Base-by-base conservation (phyloP, 2,888 invertebrate species). In the Zelleria hepariella region DNA sequence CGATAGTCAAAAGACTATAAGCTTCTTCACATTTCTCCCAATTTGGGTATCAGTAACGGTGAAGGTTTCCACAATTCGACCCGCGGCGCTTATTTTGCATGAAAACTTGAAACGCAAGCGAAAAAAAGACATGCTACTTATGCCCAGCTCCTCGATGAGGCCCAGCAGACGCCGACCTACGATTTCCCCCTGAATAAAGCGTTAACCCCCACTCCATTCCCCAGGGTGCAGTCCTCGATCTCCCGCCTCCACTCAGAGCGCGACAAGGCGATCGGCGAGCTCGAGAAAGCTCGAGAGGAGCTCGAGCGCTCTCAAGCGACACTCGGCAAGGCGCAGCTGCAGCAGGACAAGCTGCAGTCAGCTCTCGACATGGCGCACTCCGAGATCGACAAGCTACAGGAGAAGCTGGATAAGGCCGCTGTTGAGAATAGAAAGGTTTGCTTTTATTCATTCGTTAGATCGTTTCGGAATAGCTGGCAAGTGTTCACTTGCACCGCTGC, bases 261-360 rank as follows among this genome's bases (percentile, higher is more conserved):
- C 62, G 97, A 97, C 77, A 94, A 95, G 76, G 95, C 96, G 25
- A 92, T 93, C 68, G 93, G 93, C 58, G 96, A 96, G 73, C 88
- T 96, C 64, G 96, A 97, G 76, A 97, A 97, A 78, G 92, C 93
- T 48, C 91, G 94, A 66, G 97, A 96, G 80, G 97, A 97, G 81
- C 90, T 96, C 71, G 97, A 97, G 84, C 91, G 96, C 64, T 94
- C 95, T 25, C 96, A 96, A 80, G 95, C 95, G 26, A 96, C 96
- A 57, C 92, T 97, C 60, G 96, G 96, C 76, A 97, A 97, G 84
- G 94, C 96, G 62, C 97, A 97, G 82, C 88, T 96, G 61, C 96
- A 96, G 75, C 96, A 96, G 76, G 97, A 97, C 84, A 97, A 97
- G 82, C 88, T 96, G 59, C 97, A 97, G 82, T 95, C 95, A 65